A percentile compares a stretch with the other conserved stretches of the same genome.
Conservation (phyloP, 1,140 invertebrate species). For the Drosophila kohkoa region DNA sequence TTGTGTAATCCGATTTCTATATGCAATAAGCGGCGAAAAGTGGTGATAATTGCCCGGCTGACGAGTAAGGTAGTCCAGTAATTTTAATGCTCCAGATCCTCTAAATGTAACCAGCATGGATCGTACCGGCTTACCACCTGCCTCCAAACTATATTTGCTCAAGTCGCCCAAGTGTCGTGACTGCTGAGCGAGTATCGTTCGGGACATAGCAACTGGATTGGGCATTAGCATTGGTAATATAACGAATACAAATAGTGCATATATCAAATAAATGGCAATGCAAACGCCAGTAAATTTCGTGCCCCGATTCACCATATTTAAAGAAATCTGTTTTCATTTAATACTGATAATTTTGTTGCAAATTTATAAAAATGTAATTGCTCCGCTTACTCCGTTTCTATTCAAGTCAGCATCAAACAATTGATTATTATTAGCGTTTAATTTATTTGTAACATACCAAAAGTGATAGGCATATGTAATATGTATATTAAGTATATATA, state of each 20-base stretch:
- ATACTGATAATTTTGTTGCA: slow-evolving; percentile 25
- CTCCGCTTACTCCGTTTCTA: neutral
- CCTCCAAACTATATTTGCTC: slow-evolving; percentile 49
- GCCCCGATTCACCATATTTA: slow-evolving; percentile 43
- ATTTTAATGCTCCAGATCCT: slow-evolving; percentile 56
- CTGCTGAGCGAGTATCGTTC: slow-evolving; percentile 26
- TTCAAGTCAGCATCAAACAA: neutral
- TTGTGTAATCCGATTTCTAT: slow-evolving; percentile 18
- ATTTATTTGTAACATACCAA: slow-evolving; percentile 60
- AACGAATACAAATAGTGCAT: slow-evolving; percentile 57
- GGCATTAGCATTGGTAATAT: slow-evolving; percentile 56
- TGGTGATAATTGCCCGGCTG: slow-evolving; percentile 67
- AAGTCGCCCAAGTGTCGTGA: slow-evolving; percentile 45
- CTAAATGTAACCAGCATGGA: slow-evolving; percentile 64
- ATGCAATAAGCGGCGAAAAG: slow-evolving; percentile 51
- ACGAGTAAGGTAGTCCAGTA: slow-evolving; percentile 49
- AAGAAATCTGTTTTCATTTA: neutral
- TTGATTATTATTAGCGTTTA: slow-evolving; percentile 15
- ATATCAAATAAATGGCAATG: slow-evolving; percentile 53
- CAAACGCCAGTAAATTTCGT: slow-evolving; percentile 60
- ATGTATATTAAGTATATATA: slow-evolving; percentile 23
- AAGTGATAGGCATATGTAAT: slow-evolving; percentile 51
- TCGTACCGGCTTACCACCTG: slow-evolving; percentile 51
- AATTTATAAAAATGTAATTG: neutral
- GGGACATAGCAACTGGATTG: slow-evolving; percentile 48